Percentiles rank a stretch among this genome's conserved stretches.
Evolutionary conservation across 1,140 invertebrate genomes (phyloP).

Genomic region (Plodia interpunctella): DNA sequence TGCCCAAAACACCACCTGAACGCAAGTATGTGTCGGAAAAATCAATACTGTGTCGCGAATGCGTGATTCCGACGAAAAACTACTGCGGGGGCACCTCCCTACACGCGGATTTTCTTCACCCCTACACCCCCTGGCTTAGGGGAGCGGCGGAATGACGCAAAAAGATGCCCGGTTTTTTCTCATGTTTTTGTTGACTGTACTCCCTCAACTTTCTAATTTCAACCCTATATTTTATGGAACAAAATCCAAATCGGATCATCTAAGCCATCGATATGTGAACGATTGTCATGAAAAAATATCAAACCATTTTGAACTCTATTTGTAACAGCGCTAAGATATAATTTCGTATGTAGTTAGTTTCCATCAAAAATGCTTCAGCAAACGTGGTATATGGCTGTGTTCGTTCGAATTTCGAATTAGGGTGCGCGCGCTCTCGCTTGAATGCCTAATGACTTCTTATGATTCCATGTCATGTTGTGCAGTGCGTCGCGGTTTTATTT

Average conservation of each 20-base stretch:
- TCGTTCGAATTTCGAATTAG: slow-evolving; percentile 36
- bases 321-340: not conserved
- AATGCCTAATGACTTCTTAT: slow-evolving; percentile 48
- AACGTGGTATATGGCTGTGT: slow-evolving; percentile 42
- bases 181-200: slow-evolving; percentile 43
- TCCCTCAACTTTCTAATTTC: not conserved
- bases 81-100: slow-evolving; percentile 33
- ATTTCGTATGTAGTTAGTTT: slow-evolving; percentile 9
- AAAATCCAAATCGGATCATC: slow-evolving; percentile 7
- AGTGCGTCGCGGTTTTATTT: slow-evolving; percentile 29
- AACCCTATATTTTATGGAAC: not conserved
- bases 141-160: slow-evolving; percentile 33
- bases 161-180: slow-evolving; percentile 46
- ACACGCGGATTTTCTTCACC: slow-evolving; percentile 56
- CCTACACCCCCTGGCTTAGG: slow-evolving; percentile 41
- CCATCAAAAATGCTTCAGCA: slow-evolving; percentile 32
- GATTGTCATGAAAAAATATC: slow-evolving; percentile 23
- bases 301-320: slow-evolving; percentile 14
- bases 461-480: slow-evolving; percentile 42
- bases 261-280: slow-evolving; percentile 27
- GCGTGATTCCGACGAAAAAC: slow-evolving; percentile 48
- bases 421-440: slow-evolving; percentile 31
- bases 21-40: slow-evolving; percentile 38
- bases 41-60: slow-evolving; percentile 46
- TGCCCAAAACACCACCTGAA: slow-evolving; percentile 27